These are phyloP conservation scores for Sceloporus undulatus DNA, from an alignment of 2,113 vertebrate species.

Conservation along the genomic window DNA sequence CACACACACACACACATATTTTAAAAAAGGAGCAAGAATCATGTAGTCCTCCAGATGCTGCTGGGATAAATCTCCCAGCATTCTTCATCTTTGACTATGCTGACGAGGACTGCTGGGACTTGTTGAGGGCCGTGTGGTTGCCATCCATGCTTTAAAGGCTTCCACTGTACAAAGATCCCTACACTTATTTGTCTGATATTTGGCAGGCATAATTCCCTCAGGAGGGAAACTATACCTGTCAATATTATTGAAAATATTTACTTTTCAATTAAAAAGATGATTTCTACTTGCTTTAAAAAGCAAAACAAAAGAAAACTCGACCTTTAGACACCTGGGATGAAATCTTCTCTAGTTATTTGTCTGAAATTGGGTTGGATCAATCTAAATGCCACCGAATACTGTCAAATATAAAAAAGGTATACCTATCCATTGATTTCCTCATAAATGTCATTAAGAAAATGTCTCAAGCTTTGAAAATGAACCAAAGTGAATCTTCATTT, in stretches of 20 bases:
- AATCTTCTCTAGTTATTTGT: background rate
- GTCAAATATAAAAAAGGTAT: background rate
- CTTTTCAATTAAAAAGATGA: too few species aligned
- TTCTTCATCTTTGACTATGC: too few species aligned
- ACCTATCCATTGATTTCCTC: background rate
- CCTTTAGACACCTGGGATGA: background rate
- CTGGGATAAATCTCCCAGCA: too few species aligned
- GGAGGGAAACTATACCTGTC: background rate
- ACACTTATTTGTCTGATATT: background rate
- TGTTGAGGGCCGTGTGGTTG: too few species aligned
- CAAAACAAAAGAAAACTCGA: background rate
- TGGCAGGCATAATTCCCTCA: background rate
- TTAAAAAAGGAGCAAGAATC: too few species aligned
- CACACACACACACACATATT: too few species aligned
- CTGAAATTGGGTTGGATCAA: background rate
- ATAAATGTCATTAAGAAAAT: background rate
- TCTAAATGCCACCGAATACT: background rate
- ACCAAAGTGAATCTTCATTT: background rate
- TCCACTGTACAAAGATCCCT: background rate
- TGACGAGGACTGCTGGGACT: too few species aligned
- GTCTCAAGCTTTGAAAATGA: background rate
- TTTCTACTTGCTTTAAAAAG: background rate
- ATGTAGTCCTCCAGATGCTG: too few species aligned
- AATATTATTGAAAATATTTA: too few species aligned
- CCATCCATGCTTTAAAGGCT: background rate